Percentiles rank a stretch among this genome's conserved stretches.
Evolutionary conservation across 2,797 vertebrate genomes (phyloP).

Genomic region (Tapera naevia): DNA sequence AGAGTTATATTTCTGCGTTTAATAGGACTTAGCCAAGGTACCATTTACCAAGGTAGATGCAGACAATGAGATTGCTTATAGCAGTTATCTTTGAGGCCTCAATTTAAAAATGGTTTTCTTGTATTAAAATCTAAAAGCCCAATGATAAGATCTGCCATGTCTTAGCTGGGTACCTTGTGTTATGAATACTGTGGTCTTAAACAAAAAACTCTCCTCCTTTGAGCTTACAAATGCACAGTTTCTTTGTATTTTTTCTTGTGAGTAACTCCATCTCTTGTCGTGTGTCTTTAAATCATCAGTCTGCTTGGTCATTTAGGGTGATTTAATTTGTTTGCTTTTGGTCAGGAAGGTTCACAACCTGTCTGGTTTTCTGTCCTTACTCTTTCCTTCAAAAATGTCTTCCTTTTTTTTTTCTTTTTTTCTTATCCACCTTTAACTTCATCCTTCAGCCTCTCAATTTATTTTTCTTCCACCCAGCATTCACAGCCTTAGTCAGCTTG

Average conservation of each 20-base stretch:
- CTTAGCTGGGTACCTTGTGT: slow-evolving; percentile 1
- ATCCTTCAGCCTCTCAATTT: not conserved
- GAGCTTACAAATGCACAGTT: not conserved
- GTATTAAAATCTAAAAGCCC: slow-evolving; percentile 35
- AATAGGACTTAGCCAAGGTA: slow-evolving; percentile 22
- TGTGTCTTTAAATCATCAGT: not conserved
- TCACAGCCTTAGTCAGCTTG: not conserved
- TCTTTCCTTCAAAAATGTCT: not conserved
- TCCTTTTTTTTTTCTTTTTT: not conserved
- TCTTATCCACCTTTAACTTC: not conserved
- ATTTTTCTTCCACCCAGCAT: not conserved
- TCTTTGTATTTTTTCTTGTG: slow-evolving; percentile 1
- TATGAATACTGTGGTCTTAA: slow-evolving; percentile 33
- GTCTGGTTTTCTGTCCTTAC: not conserved
- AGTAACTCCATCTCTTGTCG: not conserved
- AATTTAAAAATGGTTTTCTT: slow-evolving; percentile 55
- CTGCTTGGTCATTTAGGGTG: not conserved
- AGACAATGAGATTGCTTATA: slow-evolving; percentile 38
- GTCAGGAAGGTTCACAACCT: not conserved
- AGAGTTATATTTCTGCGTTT: slow-evolving; percentile 47
- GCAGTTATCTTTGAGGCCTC: slow-evolving; percentile 45
- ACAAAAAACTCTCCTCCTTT: slow-evolving; percentile 29
- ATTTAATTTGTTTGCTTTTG: not conserved
- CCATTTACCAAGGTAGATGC: slow-evolving; percentile 35
- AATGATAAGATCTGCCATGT: slow-evolving; percentile 34